phyloP scores from a whole-genome alignment of 2,113 vertebrate species.

The Oostethus manadensis region DNA sequence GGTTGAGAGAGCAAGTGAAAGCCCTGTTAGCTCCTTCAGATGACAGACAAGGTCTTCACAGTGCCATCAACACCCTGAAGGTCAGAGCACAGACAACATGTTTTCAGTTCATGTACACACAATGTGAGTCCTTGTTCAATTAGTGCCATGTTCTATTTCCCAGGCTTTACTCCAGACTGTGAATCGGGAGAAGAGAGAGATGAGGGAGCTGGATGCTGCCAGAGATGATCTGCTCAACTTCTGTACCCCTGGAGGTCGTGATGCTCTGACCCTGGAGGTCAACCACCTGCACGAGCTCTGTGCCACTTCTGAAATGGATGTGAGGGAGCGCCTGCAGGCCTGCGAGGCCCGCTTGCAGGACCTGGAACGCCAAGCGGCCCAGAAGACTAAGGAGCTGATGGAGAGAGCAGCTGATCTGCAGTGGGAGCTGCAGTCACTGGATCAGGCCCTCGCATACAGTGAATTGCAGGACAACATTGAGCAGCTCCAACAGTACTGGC shows the following conservation, averaged over 20 bases:
- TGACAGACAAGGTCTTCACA: constrained; percentile 56
- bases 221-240: constrained; percentile 56
- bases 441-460: constrained; percentile 57
- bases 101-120: not conserved
- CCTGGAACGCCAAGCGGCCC: constrained; percentile 36
- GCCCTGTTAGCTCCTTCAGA: constrained; percentile 45
- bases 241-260: constrained; percentile 62
- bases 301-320: constrained; percentile 50
- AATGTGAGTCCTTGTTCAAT: not conserved
- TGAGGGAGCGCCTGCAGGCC: constrained; percentile 40
- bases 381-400: constrained; percentile 36
- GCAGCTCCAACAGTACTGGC: constrained; percentile 68
- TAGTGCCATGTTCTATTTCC: not conserved
- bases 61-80: constrained; percentile 67
- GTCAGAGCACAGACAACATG: constrained; percentile 30
- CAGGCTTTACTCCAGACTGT: constrained; percentile 74
- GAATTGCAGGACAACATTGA: constrained; percentile 45
- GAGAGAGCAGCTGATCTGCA: constrained; percentile 54
- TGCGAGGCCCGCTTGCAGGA: constrained; percentile 52
- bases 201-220: constrained; percentile 62
- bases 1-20: constrained; percentile 72
- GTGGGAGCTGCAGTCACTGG: constrained; percentile 65
- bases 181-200: constrained; percentile 64
- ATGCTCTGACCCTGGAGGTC: constrained; percentile 60
- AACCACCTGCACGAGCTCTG: constrained; percentile 61